Evolutionary conservation across 2,113 vertebrate species (phyloP).

Genomic region (Hiodon tergisus): DNA sequence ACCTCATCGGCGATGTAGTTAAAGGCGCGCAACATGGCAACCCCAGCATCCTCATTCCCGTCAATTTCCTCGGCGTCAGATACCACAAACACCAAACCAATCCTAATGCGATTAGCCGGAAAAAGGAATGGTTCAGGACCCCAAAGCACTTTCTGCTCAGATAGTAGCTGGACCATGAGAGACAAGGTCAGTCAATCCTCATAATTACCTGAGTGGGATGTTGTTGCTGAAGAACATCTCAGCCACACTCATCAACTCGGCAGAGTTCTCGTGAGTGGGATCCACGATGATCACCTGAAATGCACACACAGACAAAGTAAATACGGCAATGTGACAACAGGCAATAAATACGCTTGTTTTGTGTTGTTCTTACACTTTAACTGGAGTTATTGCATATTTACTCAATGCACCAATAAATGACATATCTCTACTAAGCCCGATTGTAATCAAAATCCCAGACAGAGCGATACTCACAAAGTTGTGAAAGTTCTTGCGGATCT

Average conservation of each 20-base stretch:
- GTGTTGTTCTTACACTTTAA: too few species aligned
- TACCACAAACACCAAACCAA: conserved; percentile 92
- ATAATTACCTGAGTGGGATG: conserved; percentile 82
- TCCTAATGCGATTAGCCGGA: conserved; percentile 42
- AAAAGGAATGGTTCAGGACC: background rate
- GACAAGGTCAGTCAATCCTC: too few species aligned
- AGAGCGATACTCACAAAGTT: conserved; percentile 72
- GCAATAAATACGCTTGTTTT: background rate
- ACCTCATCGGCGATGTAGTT: conserved; percentile 87
- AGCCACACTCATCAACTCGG: conserved; percentile 81
- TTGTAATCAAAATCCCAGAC: too few species aligned
- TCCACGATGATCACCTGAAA: conserved; percentile 86
- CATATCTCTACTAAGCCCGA: too few species aligned
- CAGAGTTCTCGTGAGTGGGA: conserved; percentile 73
- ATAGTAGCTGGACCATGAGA: background rate
- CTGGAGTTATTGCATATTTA: too few species aligned
- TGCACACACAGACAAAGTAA: background rate
- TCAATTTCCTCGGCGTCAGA: conserved; percentile 79
- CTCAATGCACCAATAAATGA: too few species aligned
- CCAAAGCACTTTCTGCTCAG: background rate
- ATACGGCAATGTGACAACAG: background rate
- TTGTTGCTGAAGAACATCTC: conserved; percentile 98
- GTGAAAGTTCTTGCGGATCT: conserved; percentile 95
- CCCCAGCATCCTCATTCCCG: conserved; percentile 84
- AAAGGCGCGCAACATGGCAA: conserved; percentile 83